Percentiles rank a stretch among this genome's conserved stretches.
Conservation (phyloP, 2,797 vertebrate genomes). For the Myotis findleyi region DNA sequence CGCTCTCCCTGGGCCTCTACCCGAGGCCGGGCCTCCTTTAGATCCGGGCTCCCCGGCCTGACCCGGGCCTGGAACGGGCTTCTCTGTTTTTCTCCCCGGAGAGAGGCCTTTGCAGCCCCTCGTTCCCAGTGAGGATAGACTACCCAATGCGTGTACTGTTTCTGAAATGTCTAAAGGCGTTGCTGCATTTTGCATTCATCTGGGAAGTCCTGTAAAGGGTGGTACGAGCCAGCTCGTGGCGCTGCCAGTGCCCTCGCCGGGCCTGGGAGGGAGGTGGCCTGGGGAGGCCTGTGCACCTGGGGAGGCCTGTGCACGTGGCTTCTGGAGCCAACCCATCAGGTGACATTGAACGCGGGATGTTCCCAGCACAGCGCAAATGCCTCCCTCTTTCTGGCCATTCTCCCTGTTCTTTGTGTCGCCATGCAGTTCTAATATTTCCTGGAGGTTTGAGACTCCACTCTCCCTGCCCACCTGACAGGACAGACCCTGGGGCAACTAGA, state of each 20-base stretch:
- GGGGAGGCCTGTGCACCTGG: neutral
- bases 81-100: neutral
- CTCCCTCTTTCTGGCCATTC: neutral
- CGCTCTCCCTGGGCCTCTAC: fast-evolving
- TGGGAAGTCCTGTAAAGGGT: neutral
- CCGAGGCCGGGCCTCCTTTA: too few relatives aligned
- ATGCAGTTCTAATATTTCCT: neutral
- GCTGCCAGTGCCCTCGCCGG: constrained; percentile 29
- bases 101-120: constrained; percentile 64
- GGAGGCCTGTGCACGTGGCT: neutral
- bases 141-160: constrained; percentile 50
- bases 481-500: neutral
- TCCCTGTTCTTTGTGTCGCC: neutral
- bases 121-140: neutral
- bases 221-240: neutral
- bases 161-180: constrained; percentile 69
- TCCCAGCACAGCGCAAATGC: neutral
- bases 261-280: neutral
- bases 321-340: neutral
- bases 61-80: neutral
- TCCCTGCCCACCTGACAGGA: neutral
- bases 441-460: neutral
- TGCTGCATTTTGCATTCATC: constrained; percentile 53
- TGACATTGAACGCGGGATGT: neutral
- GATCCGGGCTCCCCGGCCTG: neutral